A percentile compares a stretch with the other conserved stretches of the same genome.
Evolutionary conservation across 1,140 invertebrate genomes (phyloP).

Genomic region (Drosophila lini): DNA sequence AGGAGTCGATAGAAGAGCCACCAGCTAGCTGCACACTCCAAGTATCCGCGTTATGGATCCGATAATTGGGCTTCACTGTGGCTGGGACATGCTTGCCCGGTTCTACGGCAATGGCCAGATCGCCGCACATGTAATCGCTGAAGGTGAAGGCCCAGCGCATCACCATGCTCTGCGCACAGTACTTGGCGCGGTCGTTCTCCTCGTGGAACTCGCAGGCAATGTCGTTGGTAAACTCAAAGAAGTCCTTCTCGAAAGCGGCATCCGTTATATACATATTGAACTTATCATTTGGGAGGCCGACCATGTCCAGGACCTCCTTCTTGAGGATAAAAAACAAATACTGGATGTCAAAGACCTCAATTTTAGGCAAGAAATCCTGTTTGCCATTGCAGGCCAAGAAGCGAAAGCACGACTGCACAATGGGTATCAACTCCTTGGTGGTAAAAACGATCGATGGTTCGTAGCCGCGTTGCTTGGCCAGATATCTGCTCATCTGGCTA

Average conservation of each 20-base stretch:
- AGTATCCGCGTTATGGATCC: background rate
- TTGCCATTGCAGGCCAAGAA: conserved; percentile 39
- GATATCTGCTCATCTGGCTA: conserved; percentile 42
- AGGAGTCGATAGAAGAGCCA: conserved; percentile 7
- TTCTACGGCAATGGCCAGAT: conserved; percentile 55
- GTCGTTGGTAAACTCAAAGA: conserved; percentile 57
- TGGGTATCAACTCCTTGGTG: conserved; percentile 33
- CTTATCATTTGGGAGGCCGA: conserved; percentile 11
- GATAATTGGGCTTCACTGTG: conserved; percentile 17
- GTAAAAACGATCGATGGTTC: conserved; percentile 57
- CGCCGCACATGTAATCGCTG: conserved; percentile 67
- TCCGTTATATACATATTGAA: conserved; percentile 52
- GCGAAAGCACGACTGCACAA: conserved; percentile 65
- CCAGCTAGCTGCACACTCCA: background rate
- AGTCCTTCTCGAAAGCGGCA: conserved; percentile 49
- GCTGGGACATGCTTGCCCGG: conserved; percentile 61
- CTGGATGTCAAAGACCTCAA: conserved; percentile 60
- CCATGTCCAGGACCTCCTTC: conserved; percentile 40
- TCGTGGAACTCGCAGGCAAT: conserved; percentile 61
- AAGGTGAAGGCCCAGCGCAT: conserved; percentile 70
- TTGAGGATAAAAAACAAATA: conserved; percentile 68
- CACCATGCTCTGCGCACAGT: conserved; percentile 67
- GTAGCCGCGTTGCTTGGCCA: background rate
- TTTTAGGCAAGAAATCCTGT: background rate
- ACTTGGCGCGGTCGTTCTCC: conserved; percentile 58